These are phyloP conservation scores for Passerina amoena DNA, from an alignment of 2,113 vertebrate genomes.

Conservation along the genomic window DNA sequence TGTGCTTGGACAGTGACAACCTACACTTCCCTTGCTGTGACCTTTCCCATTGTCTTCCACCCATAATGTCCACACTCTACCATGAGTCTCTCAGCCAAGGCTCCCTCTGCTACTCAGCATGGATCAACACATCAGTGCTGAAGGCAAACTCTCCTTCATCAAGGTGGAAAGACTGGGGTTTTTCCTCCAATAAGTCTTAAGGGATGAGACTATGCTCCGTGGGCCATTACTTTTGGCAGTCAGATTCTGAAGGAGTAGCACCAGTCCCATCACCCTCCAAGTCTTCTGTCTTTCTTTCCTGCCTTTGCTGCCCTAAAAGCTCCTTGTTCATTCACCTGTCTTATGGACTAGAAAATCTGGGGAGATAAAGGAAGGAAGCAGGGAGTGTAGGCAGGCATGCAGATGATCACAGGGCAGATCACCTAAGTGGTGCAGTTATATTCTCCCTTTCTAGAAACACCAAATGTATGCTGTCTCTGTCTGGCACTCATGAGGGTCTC, in stretches of 20 bases:
- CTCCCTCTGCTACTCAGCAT: neutral
- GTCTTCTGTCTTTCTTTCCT: neutral
- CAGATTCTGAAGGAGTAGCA: neutral
- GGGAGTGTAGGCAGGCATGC: neutral
- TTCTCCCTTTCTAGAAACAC: neutral
- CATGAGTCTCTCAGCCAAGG: neutral
- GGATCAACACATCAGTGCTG: accelerated
- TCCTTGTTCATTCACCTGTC: accelerated
- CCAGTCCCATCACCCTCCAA: neutral
- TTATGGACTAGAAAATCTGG: neutral
- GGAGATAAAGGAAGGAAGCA: neutral
- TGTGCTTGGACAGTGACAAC: neutral
- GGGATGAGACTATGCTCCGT: accelerated
- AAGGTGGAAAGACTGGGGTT: accelerated
- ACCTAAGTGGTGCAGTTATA: neutral
- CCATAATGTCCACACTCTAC: neutral
- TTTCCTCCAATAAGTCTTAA: neutral
- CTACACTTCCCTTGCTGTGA: neutral
- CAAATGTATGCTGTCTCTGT: neutral
- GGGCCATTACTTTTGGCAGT: neutral
- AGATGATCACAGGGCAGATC: neutral
- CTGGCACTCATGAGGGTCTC: neutral
- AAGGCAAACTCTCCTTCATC: neutral
- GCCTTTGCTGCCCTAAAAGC: neutral
- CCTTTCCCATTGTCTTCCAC: neutral